Base-by-base conservation (phyloP, 2,888 invertebrate species). In the Pseudoips prasinana region DNA sequence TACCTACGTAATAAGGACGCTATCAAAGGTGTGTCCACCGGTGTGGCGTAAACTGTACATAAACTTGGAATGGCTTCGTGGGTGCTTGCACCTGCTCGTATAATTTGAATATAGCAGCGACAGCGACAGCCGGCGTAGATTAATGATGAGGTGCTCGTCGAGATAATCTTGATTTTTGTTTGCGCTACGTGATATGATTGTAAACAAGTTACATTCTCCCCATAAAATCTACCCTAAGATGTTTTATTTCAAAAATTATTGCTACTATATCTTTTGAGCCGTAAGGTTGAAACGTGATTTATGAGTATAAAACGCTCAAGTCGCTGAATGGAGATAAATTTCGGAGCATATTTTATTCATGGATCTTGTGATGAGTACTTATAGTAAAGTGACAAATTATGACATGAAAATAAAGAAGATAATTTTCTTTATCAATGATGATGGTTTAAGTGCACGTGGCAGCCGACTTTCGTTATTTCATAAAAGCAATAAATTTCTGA, bases 311-410 rank as follows among this genome's bases (percentile, higher is more conserved):
- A 62, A 57, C 58, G 57, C 63, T 61, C 58, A 64, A 67, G 57
- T 60, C 51, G 36, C 57, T 56, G 61, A 73, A 78, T 76, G 63
- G 64, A 75, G 77, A 81, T 70, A 52, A 70, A 81, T 81, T 63
- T 58, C 29, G 14, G 53, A 51, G 43, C 57, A 77, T 74, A 60
- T 65, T 64, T 61, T 55, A 29, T 34, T 37, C 31, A 46, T 44
- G 7, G 14, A 51, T 36, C 46, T 47, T 35, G 11, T 38, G n/a
- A n/a, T n/a, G n/a, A n/a, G n/a, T n/a, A n/a, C n/a, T n/a, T n/a
- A n/a, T n/a, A n/a, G 20, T 24, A 7, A 24, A 41, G 17, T 50
- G 45, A 61, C 58, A 59, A 64, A 58, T 53, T 38, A 49, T 45
- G 46, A 41, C 60, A 51, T 62, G 59, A 65, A 64, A 57, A 64